Base-by-base conservation (phyloP, 2,797 vertebrate genomes). In the Kryptolebias ocellatus region DNA sequence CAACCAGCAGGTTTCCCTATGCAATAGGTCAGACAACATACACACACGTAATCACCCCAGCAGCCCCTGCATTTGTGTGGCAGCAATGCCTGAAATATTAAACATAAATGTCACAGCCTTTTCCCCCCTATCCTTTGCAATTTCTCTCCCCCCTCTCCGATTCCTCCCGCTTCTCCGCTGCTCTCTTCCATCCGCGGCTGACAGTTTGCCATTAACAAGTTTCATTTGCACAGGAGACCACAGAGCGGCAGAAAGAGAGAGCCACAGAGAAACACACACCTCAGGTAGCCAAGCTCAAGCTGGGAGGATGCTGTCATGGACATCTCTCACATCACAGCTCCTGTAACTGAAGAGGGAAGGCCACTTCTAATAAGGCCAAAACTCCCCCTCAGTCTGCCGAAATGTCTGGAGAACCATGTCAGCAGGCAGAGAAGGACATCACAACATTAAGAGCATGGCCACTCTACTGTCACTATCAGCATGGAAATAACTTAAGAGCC, bases 131-230 rank as follows among this genome's bases (percentile, higher is more conserved):
- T 84, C 68, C 60, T 74, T 58, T 64, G 49, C 63, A 54, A 60
- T 59, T 66, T 60, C 47, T 63, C 47, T 44, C 18, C 11, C 51
- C 56, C 18, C 14, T 49, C 53, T 67, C 53, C 46, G 51, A 37
- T 28, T 53, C 31, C 63, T 64, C 34, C 63, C 46, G 56, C 20
- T 20, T 59, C 53, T 49, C 17, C 15, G 46, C 53, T 61, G 18
- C 50, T 61, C 52, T 69, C 52, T 62, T 70, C 78, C 59, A 6
- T 68, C 69, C 67, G 76, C 64, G 64, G 59, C 74, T 72, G 83
- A 78, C 87, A 88, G 80, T 67, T 85, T 86, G 69, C 83, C 72
- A 80, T 78, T 87, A 87, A 87, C 84, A 83, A 87, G 73, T 87
- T 87, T 79, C 69, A 81, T 72, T 83, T 74, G 72, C 72, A 76